Evolutionary conservation across 2,113 vertebrate genomes (phyloP).

Genomic region (Cariama cristata): DNA sequence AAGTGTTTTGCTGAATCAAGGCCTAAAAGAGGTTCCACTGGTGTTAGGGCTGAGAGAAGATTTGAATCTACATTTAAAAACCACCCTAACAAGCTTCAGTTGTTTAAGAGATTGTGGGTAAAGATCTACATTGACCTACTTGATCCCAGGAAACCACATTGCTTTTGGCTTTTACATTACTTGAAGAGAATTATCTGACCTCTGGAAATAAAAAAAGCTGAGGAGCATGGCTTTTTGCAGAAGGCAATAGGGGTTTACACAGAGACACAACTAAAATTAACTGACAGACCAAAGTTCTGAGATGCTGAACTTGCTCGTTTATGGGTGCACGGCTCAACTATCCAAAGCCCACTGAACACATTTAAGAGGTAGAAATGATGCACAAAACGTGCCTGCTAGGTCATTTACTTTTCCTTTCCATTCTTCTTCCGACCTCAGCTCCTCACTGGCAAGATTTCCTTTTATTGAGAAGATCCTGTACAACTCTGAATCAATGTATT

Average conservation of each 20-base stretch:
- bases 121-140: not conserved
- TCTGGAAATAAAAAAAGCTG: not conserved
- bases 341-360: not conserved
- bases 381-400: not conserved
- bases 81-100: not conserved
- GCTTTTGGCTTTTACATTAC: not conserved
- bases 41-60: not conserved
- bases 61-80: not conserved
- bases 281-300: not conserved
- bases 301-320: not conserved
- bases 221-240: not conserved
- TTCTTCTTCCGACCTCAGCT: not conserved
- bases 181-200: not conserved
- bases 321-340: not conserved
- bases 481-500: not conserved
- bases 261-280: not conserved
- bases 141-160: not conserved
- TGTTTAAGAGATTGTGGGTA: not conserved
- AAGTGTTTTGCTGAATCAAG: not conserved
- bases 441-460: not conserved
- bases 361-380: not conserved
- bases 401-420: not conserved
- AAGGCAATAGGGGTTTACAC: not conserved
- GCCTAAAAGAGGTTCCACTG: not conserved
- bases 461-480: not conserved